Evolutionary conservation across 2,888 invertebrate species (phyloP), one percentile per base, ranked within the genome.

Genomic region (Megaustenia siamemsis): DNA sequence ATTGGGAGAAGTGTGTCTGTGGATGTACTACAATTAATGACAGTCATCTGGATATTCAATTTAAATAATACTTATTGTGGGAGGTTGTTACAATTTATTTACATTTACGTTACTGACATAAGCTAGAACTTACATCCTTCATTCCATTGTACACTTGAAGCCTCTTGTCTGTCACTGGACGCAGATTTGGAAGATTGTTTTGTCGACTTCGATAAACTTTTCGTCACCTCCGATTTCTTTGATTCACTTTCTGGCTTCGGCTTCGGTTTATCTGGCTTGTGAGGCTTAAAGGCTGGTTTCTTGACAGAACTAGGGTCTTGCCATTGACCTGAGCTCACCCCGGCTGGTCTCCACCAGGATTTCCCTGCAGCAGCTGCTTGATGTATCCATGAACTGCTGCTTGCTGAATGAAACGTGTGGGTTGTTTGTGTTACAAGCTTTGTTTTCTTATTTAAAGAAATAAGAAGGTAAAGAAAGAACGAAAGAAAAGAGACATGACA

Each of bases 271-370:
- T 60, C 63, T 56, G 80, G 75, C 32, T 38, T 69, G 49, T 82
- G 79, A 15, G 76, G 71, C 38, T 53, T 71, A 66, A 81, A 80
- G 15, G 82, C 79, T 21, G 86, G 82, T 40, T 86, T 87, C 80
- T 85, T 85, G n/a, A 88, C 28, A 40, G 78, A 66, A 43, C 78
- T 81, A 4, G 82, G 73, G 56, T 87, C 85, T 32, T 84, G 83
- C 86, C 86, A 88, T 24, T 85, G 78, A 0, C 40, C 79, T 45
- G 86, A 84, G 75, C 86, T 86, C 24, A 87, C 84, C 49, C 86
- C 79, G n/a, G 71, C 76, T 1, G 88, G 88, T n/a, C 88, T 60
- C 88, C 88, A 88, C 88, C 88, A 88, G 18, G 88, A 86, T 35
- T 85, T 82, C 0, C 82, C 85, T 0, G 79, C 49, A 35, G 83